These are phyloP conservation scores for Alauda arvensis DNA, from an alignment of 2,797 vertebrate genomes.

Conservation along the genomic window DNA sequence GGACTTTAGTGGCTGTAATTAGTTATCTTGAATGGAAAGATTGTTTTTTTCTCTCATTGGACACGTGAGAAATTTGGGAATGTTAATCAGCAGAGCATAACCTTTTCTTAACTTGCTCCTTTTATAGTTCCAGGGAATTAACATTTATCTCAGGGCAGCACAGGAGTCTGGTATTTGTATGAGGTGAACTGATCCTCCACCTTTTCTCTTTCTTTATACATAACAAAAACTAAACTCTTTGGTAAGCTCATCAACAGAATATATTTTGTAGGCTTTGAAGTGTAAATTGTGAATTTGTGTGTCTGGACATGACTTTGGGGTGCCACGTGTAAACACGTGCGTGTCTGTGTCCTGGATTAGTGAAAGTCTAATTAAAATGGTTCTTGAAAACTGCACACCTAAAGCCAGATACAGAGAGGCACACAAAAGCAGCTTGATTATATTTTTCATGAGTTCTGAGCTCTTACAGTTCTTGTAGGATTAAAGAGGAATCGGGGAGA, in stretches of 20 bases:
- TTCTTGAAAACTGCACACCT: neutral
- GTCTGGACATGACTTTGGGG: neutral
- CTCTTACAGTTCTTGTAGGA: neutral
- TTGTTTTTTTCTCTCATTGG: neutral
- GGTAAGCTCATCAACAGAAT: neutral
- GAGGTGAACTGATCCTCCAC: neutral
- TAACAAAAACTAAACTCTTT: neutral
- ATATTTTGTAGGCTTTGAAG: conserved; percentile 8
- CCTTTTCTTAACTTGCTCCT: conserved; percentile 36
- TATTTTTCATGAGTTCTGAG: neutral
- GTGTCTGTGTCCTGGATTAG: neutral
- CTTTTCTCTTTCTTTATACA: neutral
- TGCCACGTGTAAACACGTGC: fast-evolving
- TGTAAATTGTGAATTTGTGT: conserved; percentile 8
- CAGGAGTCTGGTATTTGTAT: neutral
- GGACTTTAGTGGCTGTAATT: neutral
- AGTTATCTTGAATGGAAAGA: neutral
- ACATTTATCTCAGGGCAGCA: conserved; percentile 21
- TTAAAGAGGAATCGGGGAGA: neutral
- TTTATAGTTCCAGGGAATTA: neutral
- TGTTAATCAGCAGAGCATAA: conserved; percentile 17
- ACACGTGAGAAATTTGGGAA: conserved; percentile 1
- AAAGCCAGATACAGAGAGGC: neutral
- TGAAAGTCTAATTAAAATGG: conserved; percentile 1
- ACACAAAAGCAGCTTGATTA: neutral